Evolutionary conservation across 92 coral and sea anemone genomes (phyloP), one percentile per base, ranked within the genome.

Genomic region (Pocillopora grandis): DNA sequence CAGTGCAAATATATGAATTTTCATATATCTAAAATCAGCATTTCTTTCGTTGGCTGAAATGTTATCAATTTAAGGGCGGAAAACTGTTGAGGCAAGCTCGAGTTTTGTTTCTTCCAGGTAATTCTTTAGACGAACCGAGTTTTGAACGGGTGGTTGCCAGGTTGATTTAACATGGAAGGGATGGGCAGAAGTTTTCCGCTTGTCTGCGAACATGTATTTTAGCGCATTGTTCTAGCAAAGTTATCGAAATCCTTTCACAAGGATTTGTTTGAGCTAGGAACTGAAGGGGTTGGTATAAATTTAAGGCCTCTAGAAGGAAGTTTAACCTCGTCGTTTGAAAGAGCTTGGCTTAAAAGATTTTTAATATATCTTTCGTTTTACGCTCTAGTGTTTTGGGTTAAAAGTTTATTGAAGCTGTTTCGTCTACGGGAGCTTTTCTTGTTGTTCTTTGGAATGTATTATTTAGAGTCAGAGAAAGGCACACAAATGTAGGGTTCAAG

Each of bases 101-200:
- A 65, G 69, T 65, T 65, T 65, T 1, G 69, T 65, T 11, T 65
- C 31, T 65, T 65, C 69, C 69, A 65, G 10, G 69, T 65, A 65
- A 18, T 65, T 65, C 19, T 72, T 5, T 3, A 27, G 76, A n/a
- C 66, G 49, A 76, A 76, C 80, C 58, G 80, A 76, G 48, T 58
- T 76, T 76, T 59, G 80, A 57, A 57, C 37, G 1, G 80, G 56
- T 76, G 80, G 66, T 76, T 76, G 66, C 80, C 80, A 59, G 27
- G 68, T 37, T 10, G 80, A 76, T 76, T 76, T 76, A 18, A 76
- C 80, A 37, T 57, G 80, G 55, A 76, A 76, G 66, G 58, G 68
- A 57, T 76, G 80, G 15, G 33, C 49, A 12, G 35, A 14, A 13
- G 19, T 37, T 72, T 72, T 72, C 57, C 60, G 12, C 57, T 72